A percentile compares a stretch with the other conserved stretches of the same genome.
Evolutionary conservation across 1,140 invertebrate genomes (phyloP).

Genomic region (Trinorchestia longiramus): DNA sequence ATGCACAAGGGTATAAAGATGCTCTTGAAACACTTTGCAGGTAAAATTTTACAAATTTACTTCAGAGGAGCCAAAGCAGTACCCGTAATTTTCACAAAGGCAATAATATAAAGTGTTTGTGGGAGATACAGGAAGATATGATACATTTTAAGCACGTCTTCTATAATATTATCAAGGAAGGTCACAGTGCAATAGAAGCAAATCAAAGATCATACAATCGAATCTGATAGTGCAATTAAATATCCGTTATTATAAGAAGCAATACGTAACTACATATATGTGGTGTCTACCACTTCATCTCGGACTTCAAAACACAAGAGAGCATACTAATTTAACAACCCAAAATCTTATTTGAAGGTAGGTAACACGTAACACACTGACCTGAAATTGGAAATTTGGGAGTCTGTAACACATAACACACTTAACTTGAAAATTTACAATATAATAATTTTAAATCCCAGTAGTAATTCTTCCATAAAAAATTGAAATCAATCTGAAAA

Average conservation of each 20-base stretch:
- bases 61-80: not conserved
- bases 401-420: too few relatives aligned
- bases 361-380: too few relatives aligned
- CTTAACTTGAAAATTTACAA: too few relatives aligned
- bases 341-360: too few relatives aligned
- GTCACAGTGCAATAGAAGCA: not conserved
- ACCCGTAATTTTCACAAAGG: not conserved
- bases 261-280: too few relatives aligned
- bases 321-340: not conserved
- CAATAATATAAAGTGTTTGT: not conserved
- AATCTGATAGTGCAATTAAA: not conserved
- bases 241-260: not conserved
- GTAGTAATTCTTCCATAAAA: not conserved
- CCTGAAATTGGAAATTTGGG: too few relatives aligned
- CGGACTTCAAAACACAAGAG: not conserved
- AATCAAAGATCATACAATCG: not conserved
- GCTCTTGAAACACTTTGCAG: not conserved
- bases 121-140: not conserved
- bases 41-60: not conserved
- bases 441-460: too few relatives aligned
- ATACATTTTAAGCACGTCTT: not conserved
- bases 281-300: not conserved
- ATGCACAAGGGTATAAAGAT: not conserved
- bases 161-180: not conserved
- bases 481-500: too few relatives aligned